A percentile compares a stretch with the other conserved stretches of the same genome.
Evolutionary conservation across 2,888 invertebrate species (phyloP).

Genomic region (Trichogramma evanescens): DNA sequence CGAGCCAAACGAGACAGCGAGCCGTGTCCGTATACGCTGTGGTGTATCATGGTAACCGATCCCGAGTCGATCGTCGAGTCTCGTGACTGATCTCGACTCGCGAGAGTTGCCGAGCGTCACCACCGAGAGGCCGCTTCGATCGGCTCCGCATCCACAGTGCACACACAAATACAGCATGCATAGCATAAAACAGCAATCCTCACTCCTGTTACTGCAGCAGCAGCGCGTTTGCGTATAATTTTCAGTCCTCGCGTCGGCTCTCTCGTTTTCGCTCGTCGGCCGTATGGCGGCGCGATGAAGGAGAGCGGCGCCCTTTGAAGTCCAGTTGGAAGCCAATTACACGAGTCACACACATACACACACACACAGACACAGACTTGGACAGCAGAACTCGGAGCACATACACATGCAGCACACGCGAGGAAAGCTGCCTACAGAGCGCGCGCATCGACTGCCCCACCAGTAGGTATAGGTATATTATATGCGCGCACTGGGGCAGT

Average conservation of each 20-base stretch:
- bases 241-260: slow-evolving; percentile 29
- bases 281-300: slow-evolving; percentile 47
- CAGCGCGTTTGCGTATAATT: slow-evolving; percentile 37
- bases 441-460: neutral
- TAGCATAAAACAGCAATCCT: neutral
- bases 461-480: neutral
- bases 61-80: slow-evolving; percentile 34
- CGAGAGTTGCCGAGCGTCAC: neutral
- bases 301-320: slow-evolving; percentile 47
- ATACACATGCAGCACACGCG: neutral
- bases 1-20: slow-evolving; percentile 40
- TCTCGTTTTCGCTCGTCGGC: slow-evolving; percentile 26
- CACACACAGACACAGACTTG: slow-evolving; percentile 24
- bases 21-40: slow-evolving; percentile 31
- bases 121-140: neutral
- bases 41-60: slow-evolving; percentile 43
- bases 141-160: no score
- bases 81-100: no score
- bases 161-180: no score
- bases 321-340: slow-evolving; percentile 50
- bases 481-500: neutral
- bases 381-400: slow-evolving; percentile 26
- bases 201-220: neutral
- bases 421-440: neutral
- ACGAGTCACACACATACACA: slow-evolving; percentile 49